These are phyloP conservation scores for Rhincodon typus DNA, from an alignment of 2,797 vertebrate genomes.

Conservation along the genomic window DNA sequence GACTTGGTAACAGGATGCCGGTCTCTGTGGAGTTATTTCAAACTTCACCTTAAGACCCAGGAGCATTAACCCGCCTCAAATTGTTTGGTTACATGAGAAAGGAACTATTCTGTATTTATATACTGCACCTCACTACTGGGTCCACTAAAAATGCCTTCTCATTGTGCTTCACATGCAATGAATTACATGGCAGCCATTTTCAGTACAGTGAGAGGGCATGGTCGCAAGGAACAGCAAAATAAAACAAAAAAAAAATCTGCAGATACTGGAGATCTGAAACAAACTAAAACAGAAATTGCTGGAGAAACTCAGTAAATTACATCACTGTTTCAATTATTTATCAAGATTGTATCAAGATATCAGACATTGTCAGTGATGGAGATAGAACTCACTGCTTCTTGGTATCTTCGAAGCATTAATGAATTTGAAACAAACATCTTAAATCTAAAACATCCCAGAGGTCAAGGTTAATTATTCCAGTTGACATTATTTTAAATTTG, in stretches of 20 bases:
- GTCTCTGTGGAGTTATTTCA: no score
- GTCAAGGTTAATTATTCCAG: background rate
- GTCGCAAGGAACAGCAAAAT: background rate
- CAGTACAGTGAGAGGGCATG: background rate
- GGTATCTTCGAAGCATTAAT: background rate
- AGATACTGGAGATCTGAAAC: no score
- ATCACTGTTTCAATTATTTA: background rate
- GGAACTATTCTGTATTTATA: background rate
- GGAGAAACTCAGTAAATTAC: background rate
- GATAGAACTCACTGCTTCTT: background rate
- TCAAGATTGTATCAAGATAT: background rate
- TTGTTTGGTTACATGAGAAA: background rate
- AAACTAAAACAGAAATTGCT: no score
- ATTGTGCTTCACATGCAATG: background rate
- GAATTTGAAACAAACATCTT: background rate
- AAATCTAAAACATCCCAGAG: background rate
- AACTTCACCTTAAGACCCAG: no score
- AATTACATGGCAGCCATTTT: background rate
- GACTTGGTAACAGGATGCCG: no score
- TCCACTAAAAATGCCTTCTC: background rate
- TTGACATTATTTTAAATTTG: background rate
- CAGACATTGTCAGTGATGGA: background rate
- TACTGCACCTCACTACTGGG: background rate
- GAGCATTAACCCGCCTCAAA: background rate
- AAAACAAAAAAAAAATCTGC: no score